These are phyloP conservation scores for Lucinisca nassula DNA, from an alignment of 2,888 invertebrate genomes.

Conservation along the genomic window DNA sequence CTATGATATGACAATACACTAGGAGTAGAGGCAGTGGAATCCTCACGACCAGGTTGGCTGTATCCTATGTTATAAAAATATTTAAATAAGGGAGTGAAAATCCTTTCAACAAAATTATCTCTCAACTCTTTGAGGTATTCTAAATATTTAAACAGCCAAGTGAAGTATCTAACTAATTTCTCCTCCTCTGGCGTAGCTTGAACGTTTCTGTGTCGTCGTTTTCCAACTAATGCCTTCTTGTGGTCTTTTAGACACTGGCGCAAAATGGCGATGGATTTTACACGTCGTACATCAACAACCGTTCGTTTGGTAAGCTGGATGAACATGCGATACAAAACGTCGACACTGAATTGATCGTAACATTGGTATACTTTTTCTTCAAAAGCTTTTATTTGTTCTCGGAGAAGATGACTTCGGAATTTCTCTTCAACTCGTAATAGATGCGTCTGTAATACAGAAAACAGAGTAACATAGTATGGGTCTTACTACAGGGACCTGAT, in stretches of 20 bases:
- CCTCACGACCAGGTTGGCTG: slow-evolving; percentile 66
- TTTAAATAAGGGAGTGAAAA: slow-evolving; percentile 79
- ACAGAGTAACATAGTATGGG: too few relatives aligned
- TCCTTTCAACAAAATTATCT: slow-evolving; percentile 77
- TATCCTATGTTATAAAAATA: slow-evolving; percentile 77
- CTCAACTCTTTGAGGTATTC: slow-evolving; percentile 78
- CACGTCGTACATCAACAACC: slow-evolving; percentile 66
- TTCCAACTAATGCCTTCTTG: slow-evolving; percentile 55
- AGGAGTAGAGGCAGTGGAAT: slow-evolving; percentile 73
- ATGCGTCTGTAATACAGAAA: slow-evolving; percentile 79
- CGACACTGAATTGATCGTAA: slow-evolving; percentile 77
- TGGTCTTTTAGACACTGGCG: slow-evolving; percentile 66
- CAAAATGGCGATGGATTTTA: slow-evolving; percentile 66
- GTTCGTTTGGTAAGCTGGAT: slow-evolving; percentile 62
- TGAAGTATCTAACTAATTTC: slow-evolving; percentile 78
- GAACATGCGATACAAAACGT: slow-evolving; percentile 75
- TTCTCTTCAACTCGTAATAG: slow-evolving; percentile 77
- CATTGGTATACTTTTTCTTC: slow-evolving; percentile 80
- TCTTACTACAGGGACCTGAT: too few relatives aligned
- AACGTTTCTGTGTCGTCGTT: slow-evolving; percentile 65
- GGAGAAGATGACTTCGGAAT: slow-evolving; percentile 77
- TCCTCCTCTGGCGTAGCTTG: slow-evolving; percentile 58
- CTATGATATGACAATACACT: slow-evolving; percentile 75
- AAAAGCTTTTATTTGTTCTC: slow-evolving; percentile 79
- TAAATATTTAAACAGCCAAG: slow-evolving; percentile 82